Evolutionary conservation across 2,113 vertebrate species (phyloP), one percentile per base, ranked within the genome.

Genomic region (Cynocephalus volans): DNA sequence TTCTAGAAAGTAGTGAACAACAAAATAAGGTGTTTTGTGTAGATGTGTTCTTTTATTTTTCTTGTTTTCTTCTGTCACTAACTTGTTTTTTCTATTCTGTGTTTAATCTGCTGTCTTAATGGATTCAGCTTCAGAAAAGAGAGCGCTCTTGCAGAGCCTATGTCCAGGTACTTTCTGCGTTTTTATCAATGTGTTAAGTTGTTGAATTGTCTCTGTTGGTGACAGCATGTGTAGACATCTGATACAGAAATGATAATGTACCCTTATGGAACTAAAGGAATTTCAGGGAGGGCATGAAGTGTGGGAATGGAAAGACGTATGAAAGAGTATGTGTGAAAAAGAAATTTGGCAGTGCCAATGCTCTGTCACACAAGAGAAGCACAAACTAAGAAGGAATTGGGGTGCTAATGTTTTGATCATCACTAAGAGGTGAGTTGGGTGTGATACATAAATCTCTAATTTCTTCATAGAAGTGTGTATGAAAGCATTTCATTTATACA

Each of bases 91-190:
- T 98, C 98, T 99, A 98, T 99, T 98, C 98, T 54, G 96, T 99
- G 98, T 99, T 99, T 98, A 98, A 99, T 99, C 98, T 98, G 98
- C 98, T 99, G 95, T 98, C 98, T 98, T 98, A 98, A 98, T 99
- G 98, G 98, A 98, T 99, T 99, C 99, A 99, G 99, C 99, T 99
- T 99, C 99, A 99, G 99, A 99, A 99, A 99, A 99, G 99, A 98
- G 99, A 99, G 97, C 99, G 99, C 96, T 99, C 99, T 97, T 99
- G 99, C 99, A 99, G 99, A 98, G 99, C 99, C 98, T 99, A 99
- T 98, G 99, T 99, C 98, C 99, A 99, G 99, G 99, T 99, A 99
- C 98, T 98, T 98, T 98, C 98, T 95, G 97, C 95, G 97, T 98
- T 98, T 97, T 98, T 98, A 97, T 99, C 95, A 95, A 95, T 77